Evolutionary conservation across 2,888 invertebrate genomes (phyloP), one percentile per base, ranked within the genome.

Genomic region (Seira musarum): DNA sequence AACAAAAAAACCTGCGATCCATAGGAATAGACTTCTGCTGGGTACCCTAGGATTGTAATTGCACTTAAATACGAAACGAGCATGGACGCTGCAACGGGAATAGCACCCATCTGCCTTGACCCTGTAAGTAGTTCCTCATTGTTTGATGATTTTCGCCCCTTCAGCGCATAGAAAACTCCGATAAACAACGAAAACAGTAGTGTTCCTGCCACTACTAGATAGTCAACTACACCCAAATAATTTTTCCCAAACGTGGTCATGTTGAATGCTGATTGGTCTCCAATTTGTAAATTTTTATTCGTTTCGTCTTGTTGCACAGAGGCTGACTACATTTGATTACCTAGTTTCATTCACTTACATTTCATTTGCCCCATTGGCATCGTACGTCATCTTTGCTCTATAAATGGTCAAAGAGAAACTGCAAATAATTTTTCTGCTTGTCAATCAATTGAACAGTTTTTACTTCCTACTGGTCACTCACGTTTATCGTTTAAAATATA

Each of bases 11-110:
- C 84, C 67, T 85, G 85, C 15, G 81, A 81, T 49, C 86, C 86
- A 72, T 83, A 79, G 3, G 73, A 79, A 17, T 85, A 85, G 0
- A 86, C 81, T 79, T 86, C 86, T 0, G 85, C 85, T 0, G 86
- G 86, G 40, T 85, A 85, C 0, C 86, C 86, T 85, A 87, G 68
- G 10, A 87, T 81, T n/a, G 85, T 83, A 15, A 87, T 83, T 30
- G 87, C 87, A 21, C 83, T 83, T 3, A 87, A 53, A 68, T 87
- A 87, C 8, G 86, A 86, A 8, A 85, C 87, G 24, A 86, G 63
- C 85, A 86, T 86, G 68, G 82, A 82, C 13, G 82, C 81, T 0
- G 86, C 86, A 65, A 86, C 84, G 8, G 86, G 86, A 6, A 73
- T 46, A 63, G 84, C 83, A 10, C 86, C 86, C 84, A 85, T 85